These are phyloP conservation scores for Camponotus vicinus DNA, from an alignment of 1,140 invertebrate species.

Conservation along the genomic window DNA sequence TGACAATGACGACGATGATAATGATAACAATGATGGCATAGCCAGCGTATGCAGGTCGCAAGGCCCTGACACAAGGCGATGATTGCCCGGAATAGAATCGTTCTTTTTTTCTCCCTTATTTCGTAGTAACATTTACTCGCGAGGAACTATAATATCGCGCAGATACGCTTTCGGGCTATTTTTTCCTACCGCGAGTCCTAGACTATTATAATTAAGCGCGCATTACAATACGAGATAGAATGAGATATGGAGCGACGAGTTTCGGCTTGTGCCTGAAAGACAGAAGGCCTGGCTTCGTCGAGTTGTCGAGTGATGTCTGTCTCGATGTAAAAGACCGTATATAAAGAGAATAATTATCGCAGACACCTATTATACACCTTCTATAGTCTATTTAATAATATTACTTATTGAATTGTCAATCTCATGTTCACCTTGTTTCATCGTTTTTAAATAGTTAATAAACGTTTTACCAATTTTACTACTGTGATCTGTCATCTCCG, in stretches of 20 bases:
- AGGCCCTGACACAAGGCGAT: not conserved
- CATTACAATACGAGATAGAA: conserved; percentile 38
- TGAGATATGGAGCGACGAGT: conserved; percentile 53
- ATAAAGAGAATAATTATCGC: conserved; percentile 80
- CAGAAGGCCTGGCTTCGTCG: conserved; percentile 70
- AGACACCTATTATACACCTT: conserved; percentile 84
- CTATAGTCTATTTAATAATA: conserved; percentile 86
- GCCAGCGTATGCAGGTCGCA: not conserved
- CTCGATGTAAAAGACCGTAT: conserved; percentile 80
- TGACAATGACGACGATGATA: conserved; percentile 4
- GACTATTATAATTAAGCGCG: conserved; percentile 58
- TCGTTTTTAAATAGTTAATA: conserved; percentile 86
- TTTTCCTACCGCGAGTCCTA: conserved; percentile 53
- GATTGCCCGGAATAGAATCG: conserved; percentile 16
- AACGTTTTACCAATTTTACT: conserved; percentile 86
- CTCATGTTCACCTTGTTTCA: conserved; percentile 86
- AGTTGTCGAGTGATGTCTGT: conserved; percentile 74
- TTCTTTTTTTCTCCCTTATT: conserved; percentile 49
- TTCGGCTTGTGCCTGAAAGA: conserved; percentile 74
- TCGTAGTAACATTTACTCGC: conserved; percentile 52
- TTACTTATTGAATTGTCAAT: conserved; percentile 86
- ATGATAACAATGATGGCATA: conserved; percentile 24
- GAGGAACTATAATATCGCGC: conserved; percentile 45
- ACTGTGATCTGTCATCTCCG: conserved; percentile 66
- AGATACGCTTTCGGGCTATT: conserved; percentile 47